phyloP scores from a whole-genome alignment of 2,797 vertebrate species.

The Scyliorhinus canicula region DNA sequence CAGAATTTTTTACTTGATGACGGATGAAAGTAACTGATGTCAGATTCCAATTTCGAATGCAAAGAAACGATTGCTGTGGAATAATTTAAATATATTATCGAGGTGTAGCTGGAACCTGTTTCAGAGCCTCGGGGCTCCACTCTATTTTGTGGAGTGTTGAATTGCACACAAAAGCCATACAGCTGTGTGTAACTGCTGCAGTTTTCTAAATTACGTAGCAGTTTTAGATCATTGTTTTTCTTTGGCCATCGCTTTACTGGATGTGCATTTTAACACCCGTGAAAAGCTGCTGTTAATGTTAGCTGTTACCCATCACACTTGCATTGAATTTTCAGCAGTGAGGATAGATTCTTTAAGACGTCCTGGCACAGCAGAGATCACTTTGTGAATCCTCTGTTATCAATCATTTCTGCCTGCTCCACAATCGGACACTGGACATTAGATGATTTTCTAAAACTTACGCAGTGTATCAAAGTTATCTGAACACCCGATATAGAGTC shows the following conservation, averaged over 20 bases:
- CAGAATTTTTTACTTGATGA: neutral
- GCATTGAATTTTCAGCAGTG: neutral
- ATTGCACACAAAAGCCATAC: neutral
- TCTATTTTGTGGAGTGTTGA: neutral
- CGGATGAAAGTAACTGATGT: neutral
- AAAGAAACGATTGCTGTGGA: neutral
- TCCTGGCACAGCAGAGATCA: neutral
- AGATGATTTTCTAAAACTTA: neutral
- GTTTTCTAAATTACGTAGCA: neutral
- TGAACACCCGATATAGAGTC: neutral
- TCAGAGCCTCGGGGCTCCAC: neutral
- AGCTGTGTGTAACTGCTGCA: neutral
- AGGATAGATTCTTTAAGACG: neutral
- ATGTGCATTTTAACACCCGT: neutral
- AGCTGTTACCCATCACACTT: neutral
- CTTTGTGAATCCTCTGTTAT: neutral
- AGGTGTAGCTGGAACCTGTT: neutral
- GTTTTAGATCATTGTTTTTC: neutral
- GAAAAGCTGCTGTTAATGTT: neutral
- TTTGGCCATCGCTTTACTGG: neutral
- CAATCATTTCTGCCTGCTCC: neutral
- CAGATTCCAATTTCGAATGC: neutral
- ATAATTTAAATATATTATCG: neutral
- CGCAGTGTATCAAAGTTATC: neutral
- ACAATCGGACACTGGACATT: too few species aligned